phyloP scores from a whole-genome alignment of 2,797 vertebrate species.

The Tapirus indicus region DNA sequence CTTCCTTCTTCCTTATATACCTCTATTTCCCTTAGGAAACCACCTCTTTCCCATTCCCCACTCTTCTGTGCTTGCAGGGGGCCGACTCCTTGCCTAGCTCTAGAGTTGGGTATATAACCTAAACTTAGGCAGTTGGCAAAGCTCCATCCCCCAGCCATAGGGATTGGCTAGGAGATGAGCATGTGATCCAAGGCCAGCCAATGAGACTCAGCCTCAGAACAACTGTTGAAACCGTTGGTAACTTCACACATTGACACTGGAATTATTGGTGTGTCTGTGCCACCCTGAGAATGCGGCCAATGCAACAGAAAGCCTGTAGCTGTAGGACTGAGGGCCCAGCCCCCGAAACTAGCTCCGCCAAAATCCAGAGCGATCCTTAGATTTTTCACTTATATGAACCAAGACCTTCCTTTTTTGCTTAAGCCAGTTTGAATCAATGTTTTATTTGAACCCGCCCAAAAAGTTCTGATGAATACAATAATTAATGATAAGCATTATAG shows the following conservation, averaged over 20 bases:
- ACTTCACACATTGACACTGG: neutral
- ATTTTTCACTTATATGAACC: neutral
- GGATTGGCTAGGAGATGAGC: neutral
- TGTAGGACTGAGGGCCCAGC: neutral
- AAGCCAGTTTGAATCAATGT: neutral
- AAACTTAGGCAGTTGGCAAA: neutral
- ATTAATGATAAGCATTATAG: neutral
- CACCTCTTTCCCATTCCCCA: neutral
- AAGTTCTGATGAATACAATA: neutral
- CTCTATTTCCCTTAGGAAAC: neutral
- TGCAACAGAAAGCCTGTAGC: neutral
- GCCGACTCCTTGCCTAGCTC: neutral
- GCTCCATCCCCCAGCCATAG: neutral
- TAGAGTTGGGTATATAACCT: neutral
- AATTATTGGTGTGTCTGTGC: neutral
- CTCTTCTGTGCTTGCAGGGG: rapidly evolving
- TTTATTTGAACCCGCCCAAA: neutral
- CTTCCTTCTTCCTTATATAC: neutral
- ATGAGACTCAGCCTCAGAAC: neutral
- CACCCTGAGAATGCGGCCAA: neutral
- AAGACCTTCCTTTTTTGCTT: neutral
- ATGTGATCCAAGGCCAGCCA: neutral
- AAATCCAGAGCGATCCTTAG: neutral
- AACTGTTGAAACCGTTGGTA: neutral
- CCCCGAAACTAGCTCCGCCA: neutral